Percentiles rank a stretch among this genome's conserved stretches.
These are phyloP conservation scores for Regulus satrapa DNA, from an alignment of 2,113 vertebrate species.

Conservation along the genomic window DNA sequence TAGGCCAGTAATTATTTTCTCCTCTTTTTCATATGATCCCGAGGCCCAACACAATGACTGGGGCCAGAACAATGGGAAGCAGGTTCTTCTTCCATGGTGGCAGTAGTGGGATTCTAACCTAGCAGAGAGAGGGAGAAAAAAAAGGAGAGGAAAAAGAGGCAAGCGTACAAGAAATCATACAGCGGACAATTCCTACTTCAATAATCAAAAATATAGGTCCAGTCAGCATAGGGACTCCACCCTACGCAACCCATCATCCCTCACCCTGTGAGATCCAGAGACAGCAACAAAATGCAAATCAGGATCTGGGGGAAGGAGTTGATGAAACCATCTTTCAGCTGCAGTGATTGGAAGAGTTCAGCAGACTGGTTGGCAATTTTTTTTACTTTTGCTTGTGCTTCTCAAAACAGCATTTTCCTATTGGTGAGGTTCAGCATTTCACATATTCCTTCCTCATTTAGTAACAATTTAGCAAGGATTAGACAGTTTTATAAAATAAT, in stretches of 20 bases:
- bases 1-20: background rate
- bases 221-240: background rate
- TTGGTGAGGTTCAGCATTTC: background rate
- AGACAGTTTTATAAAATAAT: background rate
- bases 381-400: background rate
- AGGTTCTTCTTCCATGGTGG: background rate
- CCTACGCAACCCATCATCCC: background rate
- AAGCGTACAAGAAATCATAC: background rate
- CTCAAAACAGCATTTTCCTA: background rate
- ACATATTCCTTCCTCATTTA: background rate
- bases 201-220: background rate
- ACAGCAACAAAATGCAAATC: background rate
- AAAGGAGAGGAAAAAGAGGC: background rate
- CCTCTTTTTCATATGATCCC: rapidly evolving
- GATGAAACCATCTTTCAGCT: background rate
- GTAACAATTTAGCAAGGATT: background rate
- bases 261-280: background rate
- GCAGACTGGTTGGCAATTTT: background rate
- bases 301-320: background rate
- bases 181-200: background rate
- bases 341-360: background rate
- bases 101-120: background rate
- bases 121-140: background rate
- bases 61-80: background rate
- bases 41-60: background rate